Percentiles rank a stretch among this genome's conserved stretches.
Evolutionary conservation across 2,888 invertebrate genomes (phyloP).

Genomic region (Leptodirus hochenwartii): DNA sequence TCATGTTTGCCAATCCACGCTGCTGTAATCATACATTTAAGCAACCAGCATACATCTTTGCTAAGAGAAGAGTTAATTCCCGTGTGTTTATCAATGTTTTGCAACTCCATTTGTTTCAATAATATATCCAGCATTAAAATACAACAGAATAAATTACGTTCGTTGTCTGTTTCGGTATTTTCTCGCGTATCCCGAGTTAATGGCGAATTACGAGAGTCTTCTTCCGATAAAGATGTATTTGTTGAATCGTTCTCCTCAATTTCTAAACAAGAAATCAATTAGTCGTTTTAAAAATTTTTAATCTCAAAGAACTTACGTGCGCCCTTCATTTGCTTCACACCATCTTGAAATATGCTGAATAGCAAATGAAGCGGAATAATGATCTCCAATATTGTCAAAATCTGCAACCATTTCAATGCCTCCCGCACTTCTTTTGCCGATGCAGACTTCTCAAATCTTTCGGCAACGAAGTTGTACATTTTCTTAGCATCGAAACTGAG

Average conservation of each 20-base stretch:
- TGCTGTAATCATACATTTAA: slow-evolving; percentile 58
- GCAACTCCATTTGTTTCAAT: slow-evolving; percentile 84
- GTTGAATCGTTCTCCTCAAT: slow-evolving; percentile 47
- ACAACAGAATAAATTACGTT: slow-evolving; percentile 79
- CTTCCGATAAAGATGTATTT: slow-evolving; percentile 48
- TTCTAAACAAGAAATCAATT: slow-evolving; percentile 34
- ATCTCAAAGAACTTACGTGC: slow-evolving; percentile 27
- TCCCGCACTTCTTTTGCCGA: slow-evolving; percentile 72
- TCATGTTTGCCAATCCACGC: slow-evolving; percentile 50
- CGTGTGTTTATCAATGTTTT: slow-evolving; percentile 64
- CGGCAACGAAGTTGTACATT: slow-evolving; percentile 85
- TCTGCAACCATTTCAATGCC: slow-evolving; percentile 78
- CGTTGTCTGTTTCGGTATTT: slow-evolving; percentile 52
- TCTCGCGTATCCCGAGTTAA: too few relatives aligned
- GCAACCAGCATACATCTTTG: slow-evolving; percentile 51
- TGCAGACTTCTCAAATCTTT: slow-evolving; percentile 56
- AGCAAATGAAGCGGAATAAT: slow-evolving; percentile 73
- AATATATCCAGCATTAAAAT: slow-evolving; percentile 92
- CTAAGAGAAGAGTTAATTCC: slow-evolving; percentile 60
- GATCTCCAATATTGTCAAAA: slow-evolving; percentile 75
- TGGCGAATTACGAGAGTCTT: slow-evolving; percentile 39
- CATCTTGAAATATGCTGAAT: slow-evolving; percentile 80
- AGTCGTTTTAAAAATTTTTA: slow-evolving; percentile 8
- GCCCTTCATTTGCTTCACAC: slow-evolving; percentile 54
- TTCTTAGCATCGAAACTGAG: slow-evolving; percentile 86